Evolutionary conservation across 2,113 vertebrate species (phyloP).

Genomic region (zebrafish (Danio rerio)): GRCz12tu NC_133192.1:35553501-35554000

Average conservation of each 20-base stretch:
- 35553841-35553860: neutral
- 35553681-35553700: conserved; percentile 25
- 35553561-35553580: neutral
- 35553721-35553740: conserved; percentile 45
- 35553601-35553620: neutral
- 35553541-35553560: neutral
- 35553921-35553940: too few relatives aligned
- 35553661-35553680: neutral
- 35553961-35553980: conserved; percentile 2
- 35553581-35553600: neutral
- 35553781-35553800: conserved; percentile 24
- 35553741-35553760: neutral
- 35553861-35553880: conserved; percentile 4
- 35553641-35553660: neutral
- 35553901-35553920: neutral
- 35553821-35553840: neutral
- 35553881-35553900: neutral
- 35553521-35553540: neutral
- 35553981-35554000: too few relatives aligned
- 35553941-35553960: conserved; percentile 16
- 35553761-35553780: conserved; percentile 12
- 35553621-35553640: neutral
- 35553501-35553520: too few relatives aligned
- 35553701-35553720: conserved; percentile 36
- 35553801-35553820: conserved; percentile 27